phyloP scores from a whole-genome alignment of 64 coral and sea anemone genomes.

The Stichodactyla mertensii region DNA sequence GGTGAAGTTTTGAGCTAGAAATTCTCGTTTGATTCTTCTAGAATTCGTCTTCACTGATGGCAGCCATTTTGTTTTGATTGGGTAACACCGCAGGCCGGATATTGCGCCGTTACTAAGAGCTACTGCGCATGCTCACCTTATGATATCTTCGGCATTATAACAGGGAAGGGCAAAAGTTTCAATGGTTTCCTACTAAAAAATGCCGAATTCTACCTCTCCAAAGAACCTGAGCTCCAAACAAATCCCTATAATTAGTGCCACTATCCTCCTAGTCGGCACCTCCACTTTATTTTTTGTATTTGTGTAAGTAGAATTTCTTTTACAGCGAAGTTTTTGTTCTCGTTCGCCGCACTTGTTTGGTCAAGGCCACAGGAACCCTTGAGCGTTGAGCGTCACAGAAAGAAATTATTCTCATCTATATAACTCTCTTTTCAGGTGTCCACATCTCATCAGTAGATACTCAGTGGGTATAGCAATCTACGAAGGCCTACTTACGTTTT shows the following conservation, averaged over 20 bases:
- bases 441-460: conserved; percentile 51
- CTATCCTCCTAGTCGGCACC: conserved; percentile 82
- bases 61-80: conserved; percentile 22
- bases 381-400: conserved; percentile 17
- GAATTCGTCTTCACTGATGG: neutral
- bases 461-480: conserved; percentile 76
- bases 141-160: conserved; percentile 16
- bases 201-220: conserved; percentile 61
- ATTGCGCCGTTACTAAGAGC: neutral
- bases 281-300: conserved; percentile 92
- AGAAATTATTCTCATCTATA: neutral
- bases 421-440: conserved; percentile 76
- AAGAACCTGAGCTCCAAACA: conserved; percentile 75
- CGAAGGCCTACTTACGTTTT: conserved; percentile 74
- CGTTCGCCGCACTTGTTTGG: conserved; percentile 12
- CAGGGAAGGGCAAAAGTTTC: conserved; percentile 28
- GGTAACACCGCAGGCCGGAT: conserved; percentile 53
- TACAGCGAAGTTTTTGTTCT: neutral
- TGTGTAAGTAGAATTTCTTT: conserved; percentile 54
- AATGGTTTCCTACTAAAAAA: conserved; percentile 25
- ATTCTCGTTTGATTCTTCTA: neutral
- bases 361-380: neutral
- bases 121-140: conserved; percentile 58
- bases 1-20: neutral
- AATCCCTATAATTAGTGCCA: conserved; percentile 90